Conservation (phyloP, 2,113 vertebrate species). For the Lepus timidus region DNA sequence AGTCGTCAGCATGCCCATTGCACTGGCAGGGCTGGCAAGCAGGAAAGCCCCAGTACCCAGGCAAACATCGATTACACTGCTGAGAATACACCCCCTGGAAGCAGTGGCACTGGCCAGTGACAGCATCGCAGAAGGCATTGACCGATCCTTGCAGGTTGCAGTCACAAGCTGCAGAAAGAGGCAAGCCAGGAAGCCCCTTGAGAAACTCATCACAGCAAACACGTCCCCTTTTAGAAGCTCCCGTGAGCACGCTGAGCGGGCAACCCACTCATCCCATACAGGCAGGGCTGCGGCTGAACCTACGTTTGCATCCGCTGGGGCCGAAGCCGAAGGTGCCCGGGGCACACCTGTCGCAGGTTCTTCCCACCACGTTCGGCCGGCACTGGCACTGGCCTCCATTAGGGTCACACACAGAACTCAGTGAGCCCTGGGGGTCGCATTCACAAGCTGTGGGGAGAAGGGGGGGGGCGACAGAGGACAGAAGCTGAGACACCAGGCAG, state of each 20-base stretch:
- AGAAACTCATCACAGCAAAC: not conserved
- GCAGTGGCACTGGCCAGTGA: conserved; percentile 95
- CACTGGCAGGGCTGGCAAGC: conserved; percentile 94
- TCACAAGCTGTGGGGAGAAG: conserved; percentile 90
- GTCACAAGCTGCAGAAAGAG: conserved; percentile 90
- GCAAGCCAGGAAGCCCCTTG: not conserved
- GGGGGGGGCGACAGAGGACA: not conserved
- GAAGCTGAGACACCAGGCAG: not conserved
- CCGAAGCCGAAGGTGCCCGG: conserved; percentile 96
- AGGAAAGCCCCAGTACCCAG: conserved; percentile 96
- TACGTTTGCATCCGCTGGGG: conserved; percentile 95
- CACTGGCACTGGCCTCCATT: conserved; percentile 96
- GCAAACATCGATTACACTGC: conserved; percentile 95
- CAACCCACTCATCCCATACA: fast-evolving
- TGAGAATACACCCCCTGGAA: conserved; percentile 91
- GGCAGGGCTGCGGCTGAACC: conserved; percentile 67
- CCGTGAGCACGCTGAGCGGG: no score
- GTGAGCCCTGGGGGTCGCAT: conserved; percentile 96
- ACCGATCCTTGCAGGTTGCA: conserved; percentile 93
- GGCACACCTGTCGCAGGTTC: conserved; percentile 93
- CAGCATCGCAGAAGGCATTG: conserved; percentile 90
- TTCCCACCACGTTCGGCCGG: conserved; percentile 94
- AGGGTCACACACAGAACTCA: conserved; percentile 95
- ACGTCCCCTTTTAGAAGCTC: fast-evolving
- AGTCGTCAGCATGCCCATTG: conserved; percentile 93